Base-by-base conservation (phyloP, 2,797 vertebrate genomes). In the Florisuga fusca region DNA sequence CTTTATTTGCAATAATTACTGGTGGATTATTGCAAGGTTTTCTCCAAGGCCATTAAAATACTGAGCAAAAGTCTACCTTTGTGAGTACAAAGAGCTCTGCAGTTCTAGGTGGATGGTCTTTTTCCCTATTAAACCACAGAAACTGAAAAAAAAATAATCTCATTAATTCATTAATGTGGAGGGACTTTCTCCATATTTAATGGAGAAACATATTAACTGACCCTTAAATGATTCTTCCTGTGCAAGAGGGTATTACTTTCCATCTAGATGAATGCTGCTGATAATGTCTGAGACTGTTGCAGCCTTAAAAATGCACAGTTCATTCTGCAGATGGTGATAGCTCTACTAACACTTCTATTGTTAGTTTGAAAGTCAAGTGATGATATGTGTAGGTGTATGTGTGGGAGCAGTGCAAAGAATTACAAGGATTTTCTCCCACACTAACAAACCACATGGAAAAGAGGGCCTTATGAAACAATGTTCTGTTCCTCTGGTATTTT, bases 381-480 rank as follows among this genome's bases (percentile, higher is more conserved):
- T 98, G 97, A 97, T 97, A 96, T 94, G 93, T 98, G 98, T 98
- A 97, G 98, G 98, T 93, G 97, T 96, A 64, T 97, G 97, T 96
- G 98, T 98, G 97, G 98, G 98, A 97, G 97, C 94, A 96, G 97
- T 97, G 97, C 97, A 98, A 98, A 98, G 96, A 97, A 98, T 97
- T 97, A 97, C 96, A 98, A 98, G 95, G 97, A 97, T 98, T 98
- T 98, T 97, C 96, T 98, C 97, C 97, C 97, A 98, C 95, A 95
- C 74, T 96, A 96, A 94, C 91, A 55, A 97, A 97, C 96, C 96
- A 96, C 91, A 94, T 86, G 76, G 92, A 98, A 98, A 97, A 97
- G 93, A 96, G 79, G 93, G 75, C 90, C 95, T 97, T 95, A 96
- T 94, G 96, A 98, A 97, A 95, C 94, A 96, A 95, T 97, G 81